A percentile compares a stretch with the other conserved stretches of the same genome.
Conservation (phyloP, 1,140 invertebrate genomes). For the Scylla paramamosain region DNA sequence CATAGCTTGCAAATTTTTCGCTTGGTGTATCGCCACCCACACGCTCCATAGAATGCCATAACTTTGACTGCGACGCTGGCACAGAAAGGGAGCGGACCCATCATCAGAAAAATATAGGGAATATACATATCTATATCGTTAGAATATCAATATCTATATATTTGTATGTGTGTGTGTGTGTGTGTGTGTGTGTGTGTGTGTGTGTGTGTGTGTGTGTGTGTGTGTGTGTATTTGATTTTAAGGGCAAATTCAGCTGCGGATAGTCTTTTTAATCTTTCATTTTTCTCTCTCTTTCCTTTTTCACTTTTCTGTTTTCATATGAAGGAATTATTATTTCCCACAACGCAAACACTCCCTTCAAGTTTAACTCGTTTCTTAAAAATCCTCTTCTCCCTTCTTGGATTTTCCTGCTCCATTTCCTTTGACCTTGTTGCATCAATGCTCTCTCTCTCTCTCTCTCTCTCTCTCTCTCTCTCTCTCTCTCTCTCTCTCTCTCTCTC, state of each 20-base stretch:
- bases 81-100: too few species aligned
- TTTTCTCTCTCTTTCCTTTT: neutral
- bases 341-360: neutral
- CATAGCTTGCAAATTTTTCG: too few species aligned
- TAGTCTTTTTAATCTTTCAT: too few species aligned
- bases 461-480: neutral
- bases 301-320: neutral
- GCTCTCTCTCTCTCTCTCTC: conserved; percentile 37
- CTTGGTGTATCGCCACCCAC: too few species aligned
- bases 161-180: neutral
- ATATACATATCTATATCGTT: neutral
- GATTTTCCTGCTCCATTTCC: neutral
- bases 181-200: conserved; percentile 29
- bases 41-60: too few species aligned
- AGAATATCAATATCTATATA: neutral
- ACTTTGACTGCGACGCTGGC: too few species aligned
- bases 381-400: neutral
- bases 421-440: neutral
- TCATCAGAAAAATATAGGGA: too few species aligned
- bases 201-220: neutral
- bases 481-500: neutral
- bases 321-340: neutral
- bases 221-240: neutral
- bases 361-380: neutral
- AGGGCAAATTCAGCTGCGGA: neutral